A percentile compares a stretch with the other conserved stretches of the same genome.
phyloP scores from a whole-genome alignment of 2,797 vertebrate genomes.

The Argya squamiceps region DNA sequence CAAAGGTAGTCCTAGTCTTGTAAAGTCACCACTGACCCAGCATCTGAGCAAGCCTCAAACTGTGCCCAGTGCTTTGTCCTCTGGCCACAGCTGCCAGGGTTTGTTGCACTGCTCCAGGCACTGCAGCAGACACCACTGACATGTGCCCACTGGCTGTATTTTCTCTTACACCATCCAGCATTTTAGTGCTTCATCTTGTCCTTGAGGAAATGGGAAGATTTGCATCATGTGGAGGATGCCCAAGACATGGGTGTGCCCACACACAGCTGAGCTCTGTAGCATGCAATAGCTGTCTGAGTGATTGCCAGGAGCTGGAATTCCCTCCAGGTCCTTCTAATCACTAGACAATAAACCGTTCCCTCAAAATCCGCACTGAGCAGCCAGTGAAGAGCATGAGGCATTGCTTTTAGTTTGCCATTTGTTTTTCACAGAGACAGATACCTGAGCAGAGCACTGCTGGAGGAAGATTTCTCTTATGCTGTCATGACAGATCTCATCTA shows the following conservation, averaged over 20 bases:
- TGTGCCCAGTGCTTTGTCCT: background rate
- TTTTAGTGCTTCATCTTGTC: background rate
- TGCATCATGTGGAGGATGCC: background rate
- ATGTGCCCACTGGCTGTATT: background rate
- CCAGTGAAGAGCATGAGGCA: background rate
- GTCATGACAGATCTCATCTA: background rate
- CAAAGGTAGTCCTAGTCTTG: background rate
- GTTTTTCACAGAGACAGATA: background rate
- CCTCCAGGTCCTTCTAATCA: background rate
- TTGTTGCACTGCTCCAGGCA: fast-evolving
- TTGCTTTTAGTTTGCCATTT: background rate
- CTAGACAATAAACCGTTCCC: background rate
- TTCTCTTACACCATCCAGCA: background rate
- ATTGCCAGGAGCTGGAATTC: background rate
- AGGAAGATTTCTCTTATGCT: background rate
- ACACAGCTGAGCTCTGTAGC: background rate
- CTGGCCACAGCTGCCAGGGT: background rate
- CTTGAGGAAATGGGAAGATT: background rate
- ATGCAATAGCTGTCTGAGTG: background rate
- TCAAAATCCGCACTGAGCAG: background rate
- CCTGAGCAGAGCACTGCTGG: background rate
- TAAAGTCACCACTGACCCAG: background rate
- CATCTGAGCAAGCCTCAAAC: background rate
- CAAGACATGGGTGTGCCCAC: background rate
- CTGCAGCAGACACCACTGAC: background rate